Evolutionary conservation across 2,113 vertebrate genomes (phyloP), one percentile per base, ranked within the genome.

Genomic region (Ibidorhyncha struthersii): DNA sequence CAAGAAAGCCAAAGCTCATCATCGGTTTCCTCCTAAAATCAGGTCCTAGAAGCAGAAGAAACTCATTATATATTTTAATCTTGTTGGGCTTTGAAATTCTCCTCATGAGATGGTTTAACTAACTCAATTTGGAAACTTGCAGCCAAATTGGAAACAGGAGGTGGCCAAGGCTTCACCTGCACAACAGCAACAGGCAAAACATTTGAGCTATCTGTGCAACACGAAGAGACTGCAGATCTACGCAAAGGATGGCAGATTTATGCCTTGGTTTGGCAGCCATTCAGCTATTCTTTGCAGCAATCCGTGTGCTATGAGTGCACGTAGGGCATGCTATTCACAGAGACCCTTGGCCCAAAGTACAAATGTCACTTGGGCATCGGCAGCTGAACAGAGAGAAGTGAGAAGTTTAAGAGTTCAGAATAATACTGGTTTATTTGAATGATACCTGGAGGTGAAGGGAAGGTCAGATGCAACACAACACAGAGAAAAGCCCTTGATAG

Each of bases 191-290:
- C n/a, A n/a, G n/a, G n/a, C n/a, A n/a, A n/a, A n/a, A n/a, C n/a
- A n/a, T n/a, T n/a, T n/a, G n/a, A n/a, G n/a, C 14, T 12, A n/a
- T 4, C 47, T n/a, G 16, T 2, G 5, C 41, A n/a, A 27, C 8
- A 12, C 8, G 21, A 45, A 47, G 38, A 27, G 8, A 63, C 3
- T 13, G 29, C 80, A 83, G 25, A 21, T 3, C 18, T 8, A 45
- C 26, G 40, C 41, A 77, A 34, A 72, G 53, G 14, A 18, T 5
- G 8, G n/a, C 36, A 72, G 70, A 19, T 59, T 79, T 19, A 36
- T 30, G 20, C 14, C 9, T 4, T 4, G 34, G 26, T 58, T 26
- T 15, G 4, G 50, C n/a, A 83, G 45, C 56, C 70, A 30, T 3
- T 3, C 10, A 82, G 29, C 41, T 49, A 32, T 69, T 90, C 83